These are phyloP conservation scores for Dreissena rostriformis DNA, from an alignment of 1,140 invertebrate genomes.

Conservation along the genomic window DNA sequence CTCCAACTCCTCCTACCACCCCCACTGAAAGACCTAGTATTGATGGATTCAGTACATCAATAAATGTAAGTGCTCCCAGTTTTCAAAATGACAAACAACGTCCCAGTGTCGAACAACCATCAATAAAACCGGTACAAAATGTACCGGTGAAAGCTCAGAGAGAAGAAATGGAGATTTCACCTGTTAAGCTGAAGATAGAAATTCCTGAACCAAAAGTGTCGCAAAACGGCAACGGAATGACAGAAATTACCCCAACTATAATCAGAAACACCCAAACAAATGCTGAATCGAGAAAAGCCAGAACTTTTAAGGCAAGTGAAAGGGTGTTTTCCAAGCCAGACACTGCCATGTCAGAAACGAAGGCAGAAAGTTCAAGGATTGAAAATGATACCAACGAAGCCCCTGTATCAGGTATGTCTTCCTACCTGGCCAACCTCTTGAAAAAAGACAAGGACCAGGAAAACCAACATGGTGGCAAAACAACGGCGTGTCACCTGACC, in stretches of 20 bases:
- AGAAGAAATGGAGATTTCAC: constrained; percentile 26
- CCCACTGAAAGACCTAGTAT: constrained; percentile 10
- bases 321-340: constrained; percentile 53
- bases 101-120: not conserved
- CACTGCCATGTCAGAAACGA: constrained; percentile 12
- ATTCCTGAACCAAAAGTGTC: constrained; percentile 15
- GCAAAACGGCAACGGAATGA: constrained; percentile 24
- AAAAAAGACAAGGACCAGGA: constrained; percentile 43
- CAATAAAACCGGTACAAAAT: not conserved
- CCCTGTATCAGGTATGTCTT: constrained; percentile 44
- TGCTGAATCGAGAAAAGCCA: constrained; percentile 2
- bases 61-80: no score
- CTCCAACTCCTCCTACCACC: constrained; percentile 13
- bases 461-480: constrained; percentile 23
- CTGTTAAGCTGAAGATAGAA: constrained; percentile 49
- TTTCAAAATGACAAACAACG: not conserved
- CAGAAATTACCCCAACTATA: constrained; percentile 56
- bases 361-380: constrained; percentile 13
- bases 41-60: not conserved
- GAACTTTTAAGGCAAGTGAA: constrained; percentile 44
- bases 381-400: constrained; percentile 14
- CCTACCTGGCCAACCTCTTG: constrained; percentile 37
- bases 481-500: constrained; percentile 44
- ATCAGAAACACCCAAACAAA: not conserved
- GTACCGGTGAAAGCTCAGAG: constrained; percentile 13